Base-by-base conservation (phyloP, 2,888 invertebrate species). In the Zygaena filipendulae region DNA sequence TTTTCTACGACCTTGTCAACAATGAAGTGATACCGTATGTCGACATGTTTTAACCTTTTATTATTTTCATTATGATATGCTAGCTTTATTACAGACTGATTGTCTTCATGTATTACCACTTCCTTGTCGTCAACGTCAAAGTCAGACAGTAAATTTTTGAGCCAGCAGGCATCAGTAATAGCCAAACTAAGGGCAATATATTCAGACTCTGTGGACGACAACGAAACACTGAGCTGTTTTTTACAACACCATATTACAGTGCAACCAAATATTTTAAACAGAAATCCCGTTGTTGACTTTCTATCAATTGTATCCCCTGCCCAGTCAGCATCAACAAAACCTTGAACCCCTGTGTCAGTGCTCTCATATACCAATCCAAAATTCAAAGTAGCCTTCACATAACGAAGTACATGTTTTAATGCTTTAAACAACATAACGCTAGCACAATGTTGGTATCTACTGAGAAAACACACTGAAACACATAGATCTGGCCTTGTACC, bases 141-240 rank as follows among this genome's bases (percentile, higher is more conserved):
- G 21, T 40, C 36, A 16, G 2, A 11, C 13, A 35, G 26, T 10
- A 39, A 18, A 13, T 34, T 34, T 6, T 12, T 20, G 1, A 38
- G 16, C 38, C 39, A 39, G 23, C 33, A 37, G 10, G 38, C 39
- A 11, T 44, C 44, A 32, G 31, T 32, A 3, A 25, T 25, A 19
- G 42, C 40, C 39, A 40, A 39, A 30, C 40, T 42, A 3, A 42
- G 11, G 2, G 43, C 31, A 8, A 46, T 31, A 38, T 43, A 45
- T n/a, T n/a, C n/a, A n/a, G n/a, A 23, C 23, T 45, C 44, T 4
- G 43, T 45, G 8, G 44, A 46, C 19, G 47, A 49, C 9, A 46
- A 24, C 25, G 36, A 36, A 3, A 47, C 43, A 33, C 30, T 33
- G 4, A 6, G 8, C 30, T 49, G 45, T 21, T 44, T n/a, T n/a